phyloP scores from a whole-genome alignment of 2,797 vertebrate genomes.

The Remorina albescens region DNA sequence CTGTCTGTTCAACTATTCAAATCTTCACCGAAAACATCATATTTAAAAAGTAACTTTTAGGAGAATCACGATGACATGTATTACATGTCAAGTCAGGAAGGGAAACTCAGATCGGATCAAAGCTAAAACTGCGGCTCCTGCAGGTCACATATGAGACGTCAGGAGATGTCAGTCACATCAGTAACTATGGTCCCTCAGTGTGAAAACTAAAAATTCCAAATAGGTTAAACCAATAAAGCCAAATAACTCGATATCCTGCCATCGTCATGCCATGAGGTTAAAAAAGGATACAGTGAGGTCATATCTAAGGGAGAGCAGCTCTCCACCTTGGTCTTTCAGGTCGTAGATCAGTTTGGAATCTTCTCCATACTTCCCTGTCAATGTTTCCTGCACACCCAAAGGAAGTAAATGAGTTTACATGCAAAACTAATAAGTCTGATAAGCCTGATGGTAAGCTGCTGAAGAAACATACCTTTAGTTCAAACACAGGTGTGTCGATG shows the following conservation, averaged over 20 bases:
- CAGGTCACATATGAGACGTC: not conserved
- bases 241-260: not conserved
- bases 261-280: not conserved
- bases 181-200: not conserved
- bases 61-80: too few species aligned
- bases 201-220: not conserved
- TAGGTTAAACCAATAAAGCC: not conserved
- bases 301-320: constrained; percentile 95
- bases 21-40: not conserved
- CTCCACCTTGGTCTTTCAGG: constrained; percentile 96
- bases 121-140: not conserved
- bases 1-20: too few species aligned
- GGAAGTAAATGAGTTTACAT: rapidly evolving
- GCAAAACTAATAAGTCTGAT: not conserved
- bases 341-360: constrained; percentile 96
- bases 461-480: constrained; percentile 87
- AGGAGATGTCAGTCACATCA: not conserved
- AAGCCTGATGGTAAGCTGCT: too few species aligned
- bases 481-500: constrained; percentile 97
- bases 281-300: constrained; percentile 96
- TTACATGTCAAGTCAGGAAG: too few species aligned
- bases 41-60: not conserved
- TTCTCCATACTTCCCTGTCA: constrained; percentile 95
- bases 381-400: constrained; percentile 86
- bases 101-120: not conserved